Percentiles rank a stretch among this genome's conserved stretches.
phyloP scores from a whole-genome alignment of 1,140 invertebrate species.

The Schmidtea mediterranea region DNA sequence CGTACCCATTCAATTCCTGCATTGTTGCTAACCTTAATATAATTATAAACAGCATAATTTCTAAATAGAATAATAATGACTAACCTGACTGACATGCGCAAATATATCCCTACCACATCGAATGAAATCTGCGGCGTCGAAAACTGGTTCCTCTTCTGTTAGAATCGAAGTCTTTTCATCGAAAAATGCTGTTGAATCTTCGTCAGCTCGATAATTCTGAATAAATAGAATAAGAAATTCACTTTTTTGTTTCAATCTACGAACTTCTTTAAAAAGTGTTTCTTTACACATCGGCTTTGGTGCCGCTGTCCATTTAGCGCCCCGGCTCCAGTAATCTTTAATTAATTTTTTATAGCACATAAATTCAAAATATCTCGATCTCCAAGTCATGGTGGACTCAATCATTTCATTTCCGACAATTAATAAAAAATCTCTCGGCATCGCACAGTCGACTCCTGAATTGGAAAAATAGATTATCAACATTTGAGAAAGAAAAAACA shows the following conservation, averaged over 20 bases:
- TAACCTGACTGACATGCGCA: constrained; percentile 5
- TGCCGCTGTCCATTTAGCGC: constrained; percentile 6
- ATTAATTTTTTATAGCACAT: constrained; percentile 4
- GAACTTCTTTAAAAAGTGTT: not conserved
- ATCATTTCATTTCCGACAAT: constrained; percentile 6
- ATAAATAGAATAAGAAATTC: too few species aligned
- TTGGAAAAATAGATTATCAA: too few species aligned
- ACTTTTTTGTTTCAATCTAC: not conserved
- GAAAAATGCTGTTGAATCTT: too few species aligned
- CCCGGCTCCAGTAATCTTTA: constrained; percentile 4
- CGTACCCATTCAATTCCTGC: constrained; percentile 6
- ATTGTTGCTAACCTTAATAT: constrained; percentile 4
- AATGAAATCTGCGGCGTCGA: constrained; percentile 7
- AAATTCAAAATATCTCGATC: constrained; percentile 6
- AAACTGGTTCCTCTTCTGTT: not conserved
- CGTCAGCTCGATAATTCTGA: too few species aligned
- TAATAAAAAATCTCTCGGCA: constrained; percentile 3
- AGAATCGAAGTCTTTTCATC: not conserved
- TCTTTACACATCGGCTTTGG: constrained; percentile 6
- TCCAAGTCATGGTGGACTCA: constrained; percentile 7
- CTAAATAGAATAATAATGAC: too few species aligned
- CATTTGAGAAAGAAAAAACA: too few species aligned
- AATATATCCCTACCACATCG: constrained; percentile 5
- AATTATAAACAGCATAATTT: too few species aligned
- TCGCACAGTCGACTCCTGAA: constrained; percentile 5